These are phyloP conservation scores for Heliothis subflexa DNA, from an alignment of 1,140 invertebrate genomes.

Conservation along the genomic window DNA sequence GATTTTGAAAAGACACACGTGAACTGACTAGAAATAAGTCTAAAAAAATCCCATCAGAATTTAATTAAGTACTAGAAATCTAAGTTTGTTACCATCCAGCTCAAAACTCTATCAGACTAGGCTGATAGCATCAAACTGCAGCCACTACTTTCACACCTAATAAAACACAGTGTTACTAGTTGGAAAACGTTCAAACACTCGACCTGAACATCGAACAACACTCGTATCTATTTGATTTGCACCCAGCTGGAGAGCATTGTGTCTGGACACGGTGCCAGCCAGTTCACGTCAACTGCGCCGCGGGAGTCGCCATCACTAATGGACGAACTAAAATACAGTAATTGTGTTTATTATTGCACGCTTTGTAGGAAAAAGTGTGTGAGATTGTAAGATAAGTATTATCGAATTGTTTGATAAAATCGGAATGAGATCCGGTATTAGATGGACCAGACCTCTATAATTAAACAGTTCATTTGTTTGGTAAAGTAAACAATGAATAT, in stretches of 20 bases:
- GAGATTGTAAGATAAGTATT: not conserved
- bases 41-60: too few species aligned
- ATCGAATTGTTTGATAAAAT: not conserved
- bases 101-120: too few species aligned
- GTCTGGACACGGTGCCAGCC: constrained; percentile 24
- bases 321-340: constrained; percentile 29
- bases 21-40: too few species aligned
- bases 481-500: too few species aligned
- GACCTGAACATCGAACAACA: constrained; percentile 13
- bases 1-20: too few species aligned
- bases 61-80: too few species aligned
- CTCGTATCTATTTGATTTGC: constrained; percentile 29
- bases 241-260: constrained; percentile 38
- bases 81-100: too few species aligned
- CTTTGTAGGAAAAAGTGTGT: not conserved
- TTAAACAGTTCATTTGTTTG: too few species aligned
- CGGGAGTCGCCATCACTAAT: constrained; percentile 24
- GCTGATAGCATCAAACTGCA: too few species aligned
- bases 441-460: too few species aligned
- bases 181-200: constrained; percentile 31
- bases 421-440: not conserved
- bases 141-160: not conserved
- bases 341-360: constrained; percentile 27
- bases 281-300: constrained; percentile 15
- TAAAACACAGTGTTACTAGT: constrained; percentile 12